These are phyloP conservation scores for Tethya wilhelma DNA, from an alignment of 37 sponge, comb jelly and placozoan genomes.

Conservation along the genomic window DNA sequence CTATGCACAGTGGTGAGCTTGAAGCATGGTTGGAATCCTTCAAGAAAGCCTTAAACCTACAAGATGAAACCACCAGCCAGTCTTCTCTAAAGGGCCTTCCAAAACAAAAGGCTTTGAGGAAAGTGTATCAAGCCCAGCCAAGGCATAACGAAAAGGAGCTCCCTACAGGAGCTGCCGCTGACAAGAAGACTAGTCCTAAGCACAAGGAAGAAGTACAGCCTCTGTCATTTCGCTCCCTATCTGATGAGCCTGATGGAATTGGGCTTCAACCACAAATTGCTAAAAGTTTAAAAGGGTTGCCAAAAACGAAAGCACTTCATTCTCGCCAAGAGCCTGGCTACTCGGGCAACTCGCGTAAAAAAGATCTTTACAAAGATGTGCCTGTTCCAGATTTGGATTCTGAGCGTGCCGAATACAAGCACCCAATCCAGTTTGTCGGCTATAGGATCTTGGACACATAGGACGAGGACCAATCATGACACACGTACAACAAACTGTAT, in stretches of 20 bases:
- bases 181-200: background rate
- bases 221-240: background rate
- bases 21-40: conserved; percentile 15
- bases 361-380: background rate
- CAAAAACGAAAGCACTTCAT: background rate
- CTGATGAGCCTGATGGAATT: background rate
- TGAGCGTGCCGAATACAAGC: background rate
- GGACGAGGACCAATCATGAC: too few relatives aligned
- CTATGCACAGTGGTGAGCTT: conserved; percentile 6
- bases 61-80: background rate
- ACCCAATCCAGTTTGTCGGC: background rate
- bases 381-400: background rate
- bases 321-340: too few relatives aligned
- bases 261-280: background rate
- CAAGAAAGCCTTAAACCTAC: conserved; percentile 2
- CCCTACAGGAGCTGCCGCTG: background rate
- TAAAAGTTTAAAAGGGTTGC: background rate
- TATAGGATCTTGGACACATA: background rate
- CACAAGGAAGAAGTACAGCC: background rate
- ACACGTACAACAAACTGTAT: too few relatives aligned
- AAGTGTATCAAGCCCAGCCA: background rate
- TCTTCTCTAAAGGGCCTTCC: conserved; percentile 24
- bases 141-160: background rate
- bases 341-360: too few relatives aligned
- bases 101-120: conserved; percentile 16